These are phyloP conservation scores for Etheostoma perlongum DNA, from an alignment of 2,797 vertebrate species.

Conservation along the genomic window DNA sequence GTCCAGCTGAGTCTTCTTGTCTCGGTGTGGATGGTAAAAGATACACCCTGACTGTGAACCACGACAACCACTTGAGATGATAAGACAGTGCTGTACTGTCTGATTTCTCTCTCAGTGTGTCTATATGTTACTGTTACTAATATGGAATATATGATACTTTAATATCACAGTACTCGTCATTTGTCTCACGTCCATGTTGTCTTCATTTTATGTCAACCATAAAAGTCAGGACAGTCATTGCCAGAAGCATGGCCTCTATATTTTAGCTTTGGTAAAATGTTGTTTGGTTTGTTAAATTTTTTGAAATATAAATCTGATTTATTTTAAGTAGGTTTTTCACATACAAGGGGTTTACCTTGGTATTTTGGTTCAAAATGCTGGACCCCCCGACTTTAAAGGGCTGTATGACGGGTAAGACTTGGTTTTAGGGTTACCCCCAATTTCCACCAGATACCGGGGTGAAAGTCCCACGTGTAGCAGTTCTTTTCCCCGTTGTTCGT, in stretches of 20 bases:
- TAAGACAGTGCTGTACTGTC: not conserved
- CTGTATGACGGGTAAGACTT: too few relatives aligned
- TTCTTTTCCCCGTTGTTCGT: too few relatives aligned
- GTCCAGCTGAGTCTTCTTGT: constrained; percentile 26
- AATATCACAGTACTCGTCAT: not conserved
- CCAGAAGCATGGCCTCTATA: not conserved
- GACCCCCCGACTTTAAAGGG: too few relatives aligned
- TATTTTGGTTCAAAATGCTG: too few relatives aligned
- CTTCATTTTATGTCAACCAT: constrained; percentile 1
- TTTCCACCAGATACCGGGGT: too few relatives aligned
- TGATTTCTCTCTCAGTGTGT: not conserved
- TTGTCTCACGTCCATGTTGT: not conserved
- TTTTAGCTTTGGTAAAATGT: not conserved
- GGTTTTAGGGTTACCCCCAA: too few relatives aligned
- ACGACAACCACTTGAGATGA: constrained; percentile 33
- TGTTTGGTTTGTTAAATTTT: not conserved
- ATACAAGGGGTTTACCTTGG: not conserved
- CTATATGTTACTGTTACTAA: not conserved
- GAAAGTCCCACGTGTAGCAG: too few relatives aligned
- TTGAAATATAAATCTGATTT: not conserved
- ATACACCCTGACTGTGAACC: constrained; percentile 39
- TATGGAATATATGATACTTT: not conserved
- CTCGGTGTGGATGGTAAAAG: constrained; percentile 24
- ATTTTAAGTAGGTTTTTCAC: not conserved
- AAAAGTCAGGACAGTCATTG: not conserved